These are phyloP conservation scores for Magallana nippona DNA, from an alignment of 2,888 invertebrate genomes.

Conservation along the genomic window DNA sequence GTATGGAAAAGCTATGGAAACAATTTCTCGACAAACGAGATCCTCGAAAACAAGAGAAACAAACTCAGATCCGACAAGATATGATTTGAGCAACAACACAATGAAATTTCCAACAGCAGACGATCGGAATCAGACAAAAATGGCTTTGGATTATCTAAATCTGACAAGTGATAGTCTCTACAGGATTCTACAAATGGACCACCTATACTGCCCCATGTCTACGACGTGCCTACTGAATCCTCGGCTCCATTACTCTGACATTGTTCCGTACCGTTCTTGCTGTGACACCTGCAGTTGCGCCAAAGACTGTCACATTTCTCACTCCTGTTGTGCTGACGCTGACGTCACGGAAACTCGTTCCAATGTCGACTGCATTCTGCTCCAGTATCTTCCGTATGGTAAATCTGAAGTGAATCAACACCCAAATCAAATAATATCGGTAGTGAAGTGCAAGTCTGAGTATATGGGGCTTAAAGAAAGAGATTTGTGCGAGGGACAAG, in stretches of 20 bases:
- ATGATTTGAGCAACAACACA: too few species aligned
- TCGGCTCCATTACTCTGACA: background rate
- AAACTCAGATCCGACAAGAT: too few species aligned
- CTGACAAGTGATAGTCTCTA: background rate
- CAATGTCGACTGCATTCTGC: conserved; percentile 5
- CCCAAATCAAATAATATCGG: background rate
- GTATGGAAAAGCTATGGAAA: background rate
- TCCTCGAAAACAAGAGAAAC: background rate
- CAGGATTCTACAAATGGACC: background rate
- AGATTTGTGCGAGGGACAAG: background rate
- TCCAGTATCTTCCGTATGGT: conserved; percentile 28
- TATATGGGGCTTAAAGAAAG: background rate
- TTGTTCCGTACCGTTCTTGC: background rate
- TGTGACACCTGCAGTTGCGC: background rate
- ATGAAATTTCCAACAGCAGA: background rate
- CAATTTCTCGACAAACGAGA: background rate
- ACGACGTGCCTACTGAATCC: background rate
- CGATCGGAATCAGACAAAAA: background rate
- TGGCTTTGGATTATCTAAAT: background rate
- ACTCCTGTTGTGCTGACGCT: background rate
- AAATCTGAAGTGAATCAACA: background rate
- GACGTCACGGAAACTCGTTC: background rate
- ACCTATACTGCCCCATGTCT: conserved; percentile 37
- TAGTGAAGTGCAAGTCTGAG: background rate
- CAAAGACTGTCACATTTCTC: background rate